phyloP scores from a whole-genome alignment of 2,888 invertebrate species.

The Formica aserva region DNA sequence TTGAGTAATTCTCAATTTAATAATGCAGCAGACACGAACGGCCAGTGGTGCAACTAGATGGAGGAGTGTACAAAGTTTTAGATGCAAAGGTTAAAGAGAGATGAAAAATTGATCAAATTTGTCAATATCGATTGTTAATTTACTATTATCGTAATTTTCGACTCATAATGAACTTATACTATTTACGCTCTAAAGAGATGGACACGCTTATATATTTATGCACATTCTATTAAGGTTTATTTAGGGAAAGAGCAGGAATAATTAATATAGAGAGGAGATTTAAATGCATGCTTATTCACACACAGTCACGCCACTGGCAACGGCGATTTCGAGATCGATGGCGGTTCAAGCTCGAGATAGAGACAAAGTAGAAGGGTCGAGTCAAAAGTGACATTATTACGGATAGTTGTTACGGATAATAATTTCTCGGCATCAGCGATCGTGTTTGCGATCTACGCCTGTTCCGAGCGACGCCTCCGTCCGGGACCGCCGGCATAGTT shows the following conservation, averaged over 20 bases:
- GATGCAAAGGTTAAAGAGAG: neutral
- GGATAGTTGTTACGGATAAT: conserved; percentile 42
- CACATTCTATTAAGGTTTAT: conserved; percentile 10
- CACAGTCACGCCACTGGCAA: conserved; percentile 40
- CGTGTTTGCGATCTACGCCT: conserved; percentile 74
- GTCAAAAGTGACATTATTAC: conserved; percentile 34
- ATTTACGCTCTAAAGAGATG: neutral
- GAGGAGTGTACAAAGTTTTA: neutral
- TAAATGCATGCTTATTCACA: neutral
- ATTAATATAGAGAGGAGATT: neutral
- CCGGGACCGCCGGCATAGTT: conserved; percentile 96
- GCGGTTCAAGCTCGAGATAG: conserved; percentile 46
- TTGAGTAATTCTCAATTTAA: neutral
- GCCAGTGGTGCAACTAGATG: conserved; percentile 31
- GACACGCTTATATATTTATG: neutral
- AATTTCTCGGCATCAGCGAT: conserved; percentile 42
- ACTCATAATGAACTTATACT: conserved; percentile 17
- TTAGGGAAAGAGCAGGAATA: neutral
- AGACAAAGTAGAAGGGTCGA: conserved; percentile 30
- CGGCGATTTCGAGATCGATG: conserved; percentile 28
- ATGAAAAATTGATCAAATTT: conserved; percentile 16
- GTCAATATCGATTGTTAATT: conserved; percentile 19
- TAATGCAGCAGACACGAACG: conserved; percentile 14
- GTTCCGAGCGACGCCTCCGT: conserved; percentile 91
- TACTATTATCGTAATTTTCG: neutral